phyloP scores from a whole-genome alignment of 2,888 invertebrate species.

The Mythimna pallens region DNA sequence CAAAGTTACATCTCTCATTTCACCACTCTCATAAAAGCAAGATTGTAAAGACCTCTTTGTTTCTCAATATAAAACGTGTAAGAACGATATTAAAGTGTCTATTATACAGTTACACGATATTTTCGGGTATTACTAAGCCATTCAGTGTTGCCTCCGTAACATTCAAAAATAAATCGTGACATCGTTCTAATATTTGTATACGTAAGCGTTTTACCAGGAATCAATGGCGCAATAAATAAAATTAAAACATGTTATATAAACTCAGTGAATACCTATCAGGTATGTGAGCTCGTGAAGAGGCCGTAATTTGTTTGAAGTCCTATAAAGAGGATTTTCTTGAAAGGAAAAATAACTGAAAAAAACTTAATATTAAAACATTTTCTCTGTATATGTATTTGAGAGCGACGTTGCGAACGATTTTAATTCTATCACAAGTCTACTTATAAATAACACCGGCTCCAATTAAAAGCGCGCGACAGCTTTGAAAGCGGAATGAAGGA shows the following conservation, averaged over 20 bases:
- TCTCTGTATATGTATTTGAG: slow-evolving; percentile 79
- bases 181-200: slow-evolving; percentile 37
- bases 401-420: slow-evolving; percentile 87
- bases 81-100: slow-evolving; percentile 26
- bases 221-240: slow-evolving; percentile 66
- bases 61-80: slow-evolving; percentile 40
- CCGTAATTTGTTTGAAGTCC: slow-evolving; percentile 84
- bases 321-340: slow-evolving; percentile 82
- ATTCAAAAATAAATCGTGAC: slow-evolving; percentile 6
- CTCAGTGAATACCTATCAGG: slow-evolving; percentile 72
- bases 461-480: slow-evolving; percentile 89
- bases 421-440: slow-evolving; percentile 89
- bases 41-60: slow-evolving; percentile 44
- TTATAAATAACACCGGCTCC: slow-evolving; percentile 87
- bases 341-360: slow-evolving; percentile 83
- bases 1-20: slow-evolving; percentile 36
- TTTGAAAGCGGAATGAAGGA: slow-evolving; percentile 86
- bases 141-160: slow-evolving; percentile 38
- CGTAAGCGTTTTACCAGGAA: slow-evolving; percentile 39
- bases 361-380: slow-evolving; percentile 86
- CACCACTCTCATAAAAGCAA: slow-evolving; percentile 34
- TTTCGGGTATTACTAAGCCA: slow-evolving; percentile 35
- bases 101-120: slow-evolving; percentile 21
- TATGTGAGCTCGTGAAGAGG: slow-evolving; percentile 73
- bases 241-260: slow-evolving; percentile 68